A percentile compares a stretch with the other conserved stretches of the same genome.
These are phyloP conservation scores for Stigmatopora argus DNA, from an alignment of 2,113 vertebrate species.

Conservation along the genomic window DNA sequence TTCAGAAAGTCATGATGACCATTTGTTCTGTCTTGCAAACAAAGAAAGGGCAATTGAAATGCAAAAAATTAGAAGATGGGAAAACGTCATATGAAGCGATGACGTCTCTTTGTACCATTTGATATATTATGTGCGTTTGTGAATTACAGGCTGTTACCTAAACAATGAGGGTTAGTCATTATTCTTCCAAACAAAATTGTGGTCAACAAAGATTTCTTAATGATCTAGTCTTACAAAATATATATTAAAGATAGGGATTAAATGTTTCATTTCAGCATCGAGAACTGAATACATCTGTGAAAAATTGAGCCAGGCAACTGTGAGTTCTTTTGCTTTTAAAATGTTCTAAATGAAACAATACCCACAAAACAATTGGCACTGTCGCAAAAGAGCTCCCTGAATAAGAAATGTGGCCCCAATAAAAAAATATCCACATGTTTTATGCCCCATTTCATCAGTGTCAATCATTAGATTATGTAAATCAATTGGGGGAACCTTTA, in stretches of 20 bases:
- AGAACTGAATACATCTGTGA: slow-evolving; percentile 5
- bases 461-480: background rate
- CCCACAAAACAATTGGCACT: slow-evolving; percentile 17
- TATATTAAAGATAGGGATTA: background rate
- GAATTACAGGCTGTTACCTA: slow-evolving; percentile 16
- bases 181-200: slow-evolving; percentile 4
- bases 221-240: background rate
- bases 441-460: background rate
- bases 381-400: slow-evolving; percentile 28
- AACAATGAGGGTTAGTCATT: slow-evolving; percentile 18
- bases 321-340: slow-evolving; percentile 26
- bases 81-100: slow-evolving; percentile 13
- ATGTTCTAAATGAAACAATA: slow-evolving; percentile 20
- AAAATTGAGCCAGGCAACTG: slow-evolving; percentile 20
- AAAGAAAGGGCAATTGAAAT: background rate
- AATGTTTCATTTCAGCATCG: background rate
- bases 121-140: slow-evolving; percentile 10
- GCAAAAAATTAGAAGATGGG: background rate
- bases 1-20: slow-evolving; percentile 12
- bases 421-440: slow-evolving; percentile 13
- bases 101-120: slow-evolving; percentile 14
- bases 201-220: background rate
- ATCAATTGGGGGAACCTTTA: background rate
- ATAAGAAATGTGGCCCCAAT: slow-evolving; percentile 4
- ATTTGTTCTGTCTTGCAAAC: slow-evolving; percentile 15